phyloP scores from a whole-genome alignment of 2,797 vertebrate species.

The Danio jaintianensis region DNA sequence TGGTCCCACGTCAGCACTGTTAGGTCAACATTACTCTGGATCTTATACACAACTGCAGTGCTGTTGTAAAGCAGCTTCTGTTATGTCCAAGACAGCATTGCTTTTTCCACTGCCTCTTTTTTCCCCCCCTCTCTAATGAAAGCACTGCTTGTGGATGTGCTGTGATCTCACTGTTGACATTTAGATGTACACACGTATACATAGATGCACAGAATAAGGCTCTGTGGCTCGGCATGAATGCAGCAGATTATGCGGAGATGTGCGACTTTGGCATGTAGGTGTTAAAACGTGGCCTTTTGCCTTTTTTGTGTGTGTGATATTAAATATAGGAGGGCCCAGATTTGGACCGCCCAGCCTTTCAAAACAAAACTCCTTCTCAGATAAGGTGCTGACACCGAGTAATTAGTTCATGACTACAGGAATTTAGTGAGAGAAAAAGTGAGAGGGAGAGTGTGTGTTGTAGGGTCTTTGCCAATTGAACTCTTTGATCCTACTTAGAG shows the following conservation, averaged over 20 bases:
- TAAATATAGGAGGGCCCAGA: constrained; percentile 65
- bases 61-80: constrained; percentile 71
- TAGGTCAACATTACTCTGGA: constrained; percentile 73
- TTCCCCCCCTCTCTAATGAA: constrained; percentile 71
- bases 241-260: constrained; percentile 67
- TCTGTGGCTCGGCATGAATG: constrained; percentile 75
- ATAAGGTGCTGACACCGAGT: constrained; percentile 74
- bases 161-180: constrained; percentile 74
- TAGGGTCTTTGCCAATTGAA: constrained; percentile 24
- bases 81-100: constrained; percentile 68
- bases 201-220: constrained; percentile 69
- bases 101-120: constrained; percentile 70
- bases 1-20: constrained; percentile 57
- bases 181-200: constrained; percentile 63
- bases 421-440: constrained; percentile 37
- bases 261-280: constrained; percentile 28
- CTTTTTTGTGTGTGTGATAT: constrained; percentile 64
- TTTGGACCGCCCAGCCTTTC: constrained; percentile 70
- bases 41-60: constrained; percentile 63
- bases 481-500: constrained; percentile 52
- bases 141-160: constrained; percentile 74
- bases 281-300: constrained; percentile 22
- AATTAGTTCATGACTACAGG: constrained; percentile 69
- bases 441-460: constrained; percentile 11
- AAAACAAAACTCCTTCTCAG: constrained; percentile 72